These are phyloP conservation scores for Cololabis saira DNA, from an alignment of 2,113 vertebrate species.

Conservation along the genomic window DNA sequence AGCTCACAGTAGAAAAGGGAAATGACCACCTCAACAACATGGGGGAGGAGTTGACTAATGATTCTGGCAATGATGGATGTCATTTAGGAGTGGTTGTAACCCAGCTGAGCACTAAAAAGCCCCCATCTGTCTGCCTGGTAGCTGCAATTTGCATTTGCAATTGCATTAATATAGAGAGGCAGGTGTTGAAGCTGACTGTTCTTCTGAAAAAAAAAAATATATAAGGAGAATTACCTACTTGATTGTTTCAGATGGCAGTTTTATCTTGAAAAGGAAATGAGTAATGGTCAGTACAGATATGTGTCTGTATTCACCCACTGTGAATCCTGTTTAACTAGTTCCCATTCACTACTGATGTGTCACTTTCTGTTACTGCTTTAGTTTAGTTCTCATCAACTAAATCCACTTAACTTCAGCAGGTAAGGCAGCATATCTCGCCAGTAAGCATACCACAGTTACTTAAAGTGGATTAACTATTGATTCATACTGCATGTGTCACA, in stretches of 20 bases:
- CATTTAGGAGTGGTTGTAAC: constrained; percentile 47
- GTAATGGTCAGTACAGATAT: background rate
- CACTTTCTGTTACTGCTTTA: background rate
- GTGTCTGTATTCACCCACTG: background rate
- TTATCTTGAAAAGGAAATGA: background rate
- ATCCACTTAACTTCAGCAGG: background rate
- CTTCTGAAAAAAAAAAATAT: background rate
- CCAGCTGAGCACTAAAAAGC: constrained; percentile 59
- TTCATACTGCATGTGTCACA: background rate
- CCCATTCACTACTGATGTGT: background rate
- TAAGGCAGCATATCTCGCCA: constrained; percentile 16
- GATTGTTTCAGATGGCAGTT: too few species aligned
- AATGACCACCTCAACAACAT: constrained; percentile 29
- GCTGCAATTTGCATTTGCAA: constrained; percentile 28
- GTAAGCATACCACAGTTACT: constrained; percentile 14
- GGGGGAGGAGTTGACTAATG: constrained; percentile 47
- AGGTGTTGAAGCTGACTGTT: constrained; percentile 32
- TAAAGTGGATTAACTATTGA: constrained; percentile 13
- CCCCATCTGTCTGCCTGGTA: constrained; percentile 47
- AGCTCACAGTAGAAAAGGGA: constrained; percentile 43
- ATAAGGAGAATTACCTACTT: too few species aligned
- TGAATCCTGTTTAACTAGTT: constrained; percentile 16
- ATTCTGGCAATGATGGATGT: constrained; percentile 50
- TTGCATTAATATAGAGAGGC: constrained; percentile 34
- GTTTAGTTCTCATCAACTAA: too few species aligned